A percentile compares a stretch with the other conserved stretches of the same genome.
Conservation (phyloP, 2,888 invertebrate species). For the Mimumesa dahlbomi region DNA sequence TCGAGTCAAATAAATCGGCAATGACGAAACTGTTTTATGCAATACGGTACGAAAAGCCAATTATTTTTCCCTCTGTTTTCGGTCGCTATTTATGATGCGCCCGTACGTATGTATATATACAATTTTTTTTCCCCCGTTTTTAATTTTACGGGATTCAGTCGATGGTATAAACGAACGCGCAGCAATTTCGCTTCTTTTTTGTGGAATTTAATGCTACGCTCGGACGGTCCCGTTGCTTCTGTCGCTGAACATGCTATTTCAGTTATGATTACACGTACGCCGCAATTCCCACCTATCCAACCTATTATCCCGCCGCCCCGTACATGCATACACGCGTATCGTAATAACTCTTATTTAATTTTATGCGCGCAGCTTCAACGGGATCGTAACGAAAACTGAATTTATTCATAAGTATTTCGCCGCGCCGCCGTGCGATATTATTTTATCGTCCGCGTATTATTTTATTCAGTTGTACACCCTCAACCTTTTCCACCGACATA, state of each 20-base stretch:
- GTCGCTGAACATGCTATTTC: conserved; percentile 39
- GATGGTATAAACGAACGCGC: conserved; percentile 14
- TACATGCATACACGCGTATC: conserved; percentile 36
- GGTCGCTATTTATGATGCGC: conserved; percentile 18
- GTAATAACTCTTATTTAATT: conserved; percentile 28
- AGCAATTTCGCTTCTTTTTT: conserved; percentile 16
- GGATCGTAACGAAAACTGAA: conserved; percentile 15
- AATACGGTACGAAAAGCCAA: neutral
- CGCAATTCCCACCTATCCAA: conserved; percentile 58
- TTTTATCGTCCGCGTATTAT: too few relatives aligned
- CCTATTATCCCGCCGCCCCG: too few relatives aligned
- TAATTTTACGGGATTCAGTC: conserved; percentile 24
- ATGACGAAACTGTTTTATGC: neutral
- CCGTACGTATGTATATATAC: conserved; percentile 36
- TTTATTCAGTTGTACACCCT: too few relatives aligned
- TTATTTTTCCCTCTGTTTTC: conserved; percentile 12
- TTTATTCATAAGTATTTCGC: conserved; percentile 9
- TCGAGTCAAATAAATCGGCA: conserved; percentile 2
- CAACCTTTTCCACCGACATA: too few relatives aligned
- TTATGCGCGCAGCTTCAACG: neutral
- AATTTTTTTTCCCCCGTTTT: too few relatives aligned
- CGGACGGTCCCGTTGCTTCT: conserved; percentile 35
- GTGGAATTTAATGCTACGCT: conserved; percentile 61
- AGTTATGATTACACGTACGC: conserved; percentile 55
- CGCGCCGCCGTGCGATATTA: too few relatives aligned